Percentiles rank a stretch among this genome's conserved stretches.
Evolutionary conservation across 2,888 invertebrate genomes (phyloP).

Genomic region (Dorcus parallelipipedus): DNA sequence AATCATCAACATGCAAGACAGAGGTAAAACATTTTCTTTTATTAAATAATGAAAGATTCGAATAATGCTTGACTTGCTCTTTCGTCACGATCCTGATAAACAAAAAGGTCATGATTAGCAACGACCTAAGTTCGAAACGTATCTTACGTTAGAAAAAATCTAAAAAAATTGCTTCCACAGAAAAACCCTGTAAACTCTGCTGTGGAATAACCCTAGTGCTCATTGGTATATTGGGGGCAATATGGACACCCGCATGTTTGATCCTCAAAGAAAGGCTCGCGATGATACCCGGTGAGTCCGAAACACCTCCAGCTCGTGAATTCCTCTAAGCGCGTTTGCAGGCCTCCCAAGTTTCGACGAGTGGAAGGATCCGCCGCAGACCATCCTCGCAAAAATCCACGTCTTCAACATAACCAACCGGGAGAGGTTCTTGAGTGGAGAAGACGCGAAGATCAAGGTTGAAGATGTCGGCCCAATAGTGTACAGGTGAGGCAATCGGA

Average conservation of each 20-base stretch:
- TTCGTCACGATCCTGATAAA: too few species aligned
- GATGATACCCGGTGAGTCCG: too few species aligned
- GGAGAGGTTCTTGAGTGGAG: constrained; percentile 64
- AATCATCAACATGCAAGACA: too few species aligned
- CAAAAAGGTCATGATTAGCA: too few species aligned
- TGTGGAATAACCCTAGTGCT: neutral
- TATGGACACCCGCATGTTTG: neutral
- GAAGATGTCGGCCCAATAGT: constrained; percentile 76
- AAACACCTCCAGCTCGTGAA: neutral
- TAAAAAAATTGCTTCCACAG: too few species aligned
- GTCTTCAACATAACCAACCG: constrained; percentile 81
- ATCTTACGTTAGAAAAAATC: too few species aligned
- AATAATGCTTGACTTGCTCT: too few species aligned
- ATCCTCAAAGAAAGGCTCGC: too few species aligned
- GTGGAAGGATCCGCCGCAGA: constrained; percentile 67
- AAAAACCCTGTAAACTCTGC: too few species aligned
- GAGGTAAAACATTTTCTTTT: too few species aligned
- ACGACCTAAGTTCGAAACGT: too few species aligned
- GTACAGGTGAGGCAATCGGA: constrained; percentile 56
- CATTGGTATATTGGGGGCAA: neutral
- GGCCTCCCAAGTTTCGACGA: constrained; percentile 66
- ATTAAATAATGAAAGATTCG: too few species aligned
- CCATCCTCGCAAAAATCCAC: constrained; percentile 64
- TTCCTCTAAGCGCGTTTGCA: constrained; percentile 27
- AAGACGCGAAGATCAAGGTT: constrained; percentile 62